Evolutionary conservation across 1,140 invertebrate species (phyloP).

Genomic region (Eciton burchellii): DNA sequence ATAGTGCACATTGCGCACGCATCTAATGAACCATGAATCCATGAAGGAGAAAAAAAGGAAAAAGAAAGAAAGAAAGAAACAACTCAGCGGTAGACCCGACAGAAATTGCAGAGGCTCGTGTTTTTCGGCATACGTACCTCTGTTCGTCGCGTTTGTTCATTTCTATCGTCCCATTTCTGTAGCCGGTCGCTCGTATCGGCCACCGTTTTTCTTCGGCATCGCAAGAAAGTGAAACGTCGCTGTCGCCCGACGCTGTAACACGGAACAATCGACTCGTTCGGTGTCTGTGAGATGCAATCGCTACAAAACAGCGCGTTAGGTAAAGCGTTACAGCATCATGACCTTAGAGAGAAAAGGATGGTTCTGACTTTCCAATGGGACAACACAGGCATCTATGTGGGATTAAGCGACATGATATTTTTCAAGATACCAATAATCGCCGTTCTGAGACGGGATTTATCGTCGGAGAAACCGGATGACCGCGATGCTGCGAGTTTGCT

Average conservation of each 20-base stretch:
- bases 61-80: too few species aligned
- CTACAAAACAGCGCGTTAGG: not conserved
- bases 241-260: not conserved
- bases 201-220: slow-evolving; percentile 17
- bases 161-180: not conserved
- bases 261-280: not conserved
- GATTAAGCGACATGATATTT: too few species aligned
- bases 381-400: not conserved
- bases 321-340: not conserved
- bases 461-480: too few species aligned
- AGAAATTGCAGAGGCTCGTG: slow-evolving; percentile 23
- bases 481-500: too few species aligned
- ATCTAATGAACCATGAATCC: slow-evolving; percentile 7
- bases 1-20: not conserved
- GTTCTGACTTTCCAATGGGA: not conserved
- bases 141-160: not conserved
- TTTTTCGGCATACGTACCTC: slow-evolving; percentile 9
- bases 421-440: too few species aligned
- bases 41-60: too few species aligned
- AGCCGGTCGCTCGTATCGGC: not conserved
- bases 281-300: not conserved
- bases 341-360: not conserved
- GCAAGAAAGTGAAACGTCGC: slow-evolving; percentile 41
- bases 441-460: too few species aligned
- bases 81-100: slow-evolving; percentile 7